phyloP scores from a whole-genome alignment of 2,888 invertebrate species.

The Cabera pusaria region DNA sequence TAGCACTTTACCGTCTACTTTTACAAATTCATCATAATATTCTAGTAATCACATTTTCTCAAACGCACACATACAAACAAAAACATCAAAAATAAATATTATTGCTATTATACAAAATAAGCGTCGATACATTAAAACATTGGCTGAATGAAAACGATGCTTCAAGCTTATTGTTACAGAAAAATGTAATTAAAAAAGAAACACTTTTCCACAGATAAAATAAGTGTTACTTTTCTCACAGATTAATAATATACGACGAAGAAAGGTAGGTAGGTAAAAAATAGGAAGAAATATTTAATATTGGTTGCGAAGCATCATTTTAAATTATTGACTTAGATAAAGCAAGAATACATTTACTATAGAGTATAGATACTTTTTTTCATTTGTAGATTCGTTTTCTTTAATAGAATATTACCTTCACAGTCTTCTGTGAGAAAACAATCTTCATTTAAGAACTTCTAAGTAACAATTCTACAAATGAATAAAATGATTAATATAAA shows the following conservation, averaged over 20 bases:
- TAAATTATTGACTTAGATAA: conserved; percentile 14
- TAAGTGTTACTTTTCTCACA: not conserved
- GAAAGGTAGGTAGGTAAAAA: conserved; percentile 1
- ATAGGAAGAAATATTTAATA: not conserved
- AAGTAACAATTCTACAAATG: too few species aligned
- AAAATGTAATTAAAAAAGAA: too few species aligned
- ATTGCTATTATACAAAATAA: conserved; percentile 49
- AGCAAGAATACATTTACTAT: too few species aligned
- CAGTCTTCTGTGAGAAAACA: too few species aligned
- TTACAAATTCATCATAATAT: conserved; percentile 33
- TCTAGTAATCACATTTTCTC: conserved; percentile 45
- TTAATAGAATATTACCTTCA: too few species aligned
- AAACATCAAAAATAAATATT: conserved; percentile 59
- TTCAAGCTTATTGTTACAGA: too few species aligned
- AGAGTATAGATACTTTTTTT: too few species aligned
- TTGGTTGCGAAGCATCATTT: conserved; percentile 1
- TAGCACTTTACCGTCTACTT: conserved; percentile 52
- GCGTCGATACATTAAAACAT: too few species aligned
- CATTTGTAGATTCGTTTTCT: too few species aligned
- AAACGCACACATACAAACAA: conserved; percentile 43
- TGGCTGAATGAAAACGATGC: conserved; percentile 12
- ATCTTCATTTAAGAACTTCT: too few species aligned
- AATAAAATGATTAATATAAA: too few species aligned
- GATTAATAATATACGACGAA: not conserved
- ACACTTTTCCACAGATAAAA: too few species aligned